Conservation (phyloP, 2,888 invertebrate species). For the Heliconius sara region DNA sequence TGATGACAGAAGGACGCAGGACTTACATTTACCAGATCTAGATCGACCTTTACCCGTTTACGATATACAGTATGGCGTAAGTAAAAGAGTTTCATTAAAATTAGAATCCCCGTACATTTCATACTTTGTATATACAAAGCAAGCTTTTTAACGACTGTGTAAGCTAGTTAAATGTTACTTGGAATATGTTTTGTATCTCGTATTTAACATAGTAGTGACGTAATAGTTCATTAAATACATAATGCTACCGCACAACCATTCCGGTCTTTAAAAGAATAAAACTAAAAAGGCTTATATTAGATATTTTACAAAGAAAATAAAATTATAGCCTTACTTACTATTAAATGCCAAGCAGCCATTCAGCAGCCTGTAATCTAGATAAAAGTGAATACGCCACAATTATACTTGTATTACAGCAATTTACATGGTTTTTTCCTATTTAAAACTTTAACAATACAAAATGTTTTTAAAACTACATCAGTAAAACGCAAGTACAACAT, state of each 20-base stretch:
- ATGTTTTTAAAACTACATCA: constrained; percentile 12
- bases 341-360: constrained; percentile 7
- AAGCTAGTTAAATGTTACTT: constrained; percentile 33
- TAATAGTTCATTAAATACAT: not conserved
- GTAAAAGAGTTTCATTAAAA: constrained; percentile 40
- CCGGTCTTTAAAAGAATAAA: constrained; percentile 1
- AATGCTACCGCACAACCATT: not conserved
- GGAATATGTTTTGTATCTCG: not conserved
- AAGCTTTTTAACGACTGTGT: constrained; percentile 32
- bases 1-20: constrained; percentile 65
- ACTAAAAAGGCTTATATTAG: not conserved
- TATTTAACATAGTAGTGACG: constrained; percentile 1
- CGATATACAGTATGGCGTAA: constrained; percentile 80
- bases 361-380: constrained; percentile 2
- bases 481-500: not conserved
- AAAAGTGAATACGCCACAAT: constrained; percentile 16
- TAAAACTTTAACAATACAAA: constrained; percentile 16
- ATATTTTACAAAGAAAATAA: constrained; percentile 4
- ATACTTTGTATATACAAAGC: constrained; percentile 25
- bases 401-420: constrained; percentile 15
- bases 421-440: constrained; percentile 17
- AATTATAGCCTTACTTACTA: constrained; percentile 4
- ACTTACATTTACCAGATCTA: constrained; percentile 72
- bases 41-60: constrained; percentile 76
- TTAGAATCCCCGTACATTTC: constrained; percentile 1